These are phyloP conservation scores for Argopecten irradians DNA, from an alignment of 1,140 invertebrate species.

Conservation along the genomic window DNA sequence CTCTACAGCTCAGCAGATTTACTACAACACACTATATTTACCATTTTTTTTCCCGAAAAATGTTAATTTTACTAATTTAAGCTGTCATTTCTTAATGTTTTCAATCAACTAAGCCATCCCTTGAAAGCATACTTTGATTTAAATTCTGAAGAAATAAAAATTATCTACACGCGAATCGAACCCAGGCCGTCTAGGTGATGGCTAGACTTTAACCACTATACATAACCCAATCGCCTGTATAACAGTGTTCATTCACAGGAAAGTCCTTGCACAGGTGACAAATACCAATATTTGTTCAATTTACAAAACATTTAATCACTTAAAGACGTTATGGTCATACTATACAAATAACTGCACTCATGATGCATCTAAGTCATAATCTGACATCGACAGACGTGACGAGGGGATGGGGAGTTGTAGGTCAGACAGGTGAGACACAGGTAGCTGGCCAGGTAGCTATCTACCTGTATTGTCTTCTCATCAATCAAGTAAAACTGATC, in stretches of 20 bases:
- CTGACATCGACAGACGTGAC: not conserved
- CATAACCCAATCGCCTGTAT: too few species aligned
- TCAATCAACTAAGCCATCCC: too few species aligned
- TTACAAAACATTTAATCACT: not conserved
- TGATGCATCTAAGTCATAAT: not conserved
- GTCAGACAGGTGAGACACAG: not conserved
- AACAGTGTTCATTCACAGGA: not conserved
- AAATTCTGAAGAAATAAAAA: too few species aligned
- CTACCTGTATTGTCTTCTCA: not conserved
- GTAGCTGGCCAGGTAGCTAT: slow-evolving; percentile 10
- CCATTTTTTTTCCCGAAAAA: not conserved
- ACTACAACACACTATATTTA: not conserved
- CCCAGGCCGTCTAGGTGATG: too few species aligned
- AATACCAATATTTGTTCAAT: not conserved
- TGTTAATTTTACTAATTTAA: too few species aligned
- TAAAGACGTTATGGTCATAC: not conserved
- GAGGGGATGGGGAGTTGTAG: not conserved
- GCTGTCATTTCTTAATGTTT: too few species aligned
- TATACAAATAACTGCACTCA: not conserved
- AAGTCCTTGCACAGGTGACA: not conserved
- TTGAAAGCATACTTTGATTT: too few species aligned
- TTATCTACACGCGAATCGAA: too few species aligned
- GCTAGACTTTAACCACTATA: too few species aligned
- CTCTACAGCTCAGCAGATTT: not conserved
- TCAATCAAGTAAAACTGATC: not conserved